Base-by-base conservation (phyloP, 1,140 invertebrate species). In the Ptiloglossa arizonensis region DNA sequence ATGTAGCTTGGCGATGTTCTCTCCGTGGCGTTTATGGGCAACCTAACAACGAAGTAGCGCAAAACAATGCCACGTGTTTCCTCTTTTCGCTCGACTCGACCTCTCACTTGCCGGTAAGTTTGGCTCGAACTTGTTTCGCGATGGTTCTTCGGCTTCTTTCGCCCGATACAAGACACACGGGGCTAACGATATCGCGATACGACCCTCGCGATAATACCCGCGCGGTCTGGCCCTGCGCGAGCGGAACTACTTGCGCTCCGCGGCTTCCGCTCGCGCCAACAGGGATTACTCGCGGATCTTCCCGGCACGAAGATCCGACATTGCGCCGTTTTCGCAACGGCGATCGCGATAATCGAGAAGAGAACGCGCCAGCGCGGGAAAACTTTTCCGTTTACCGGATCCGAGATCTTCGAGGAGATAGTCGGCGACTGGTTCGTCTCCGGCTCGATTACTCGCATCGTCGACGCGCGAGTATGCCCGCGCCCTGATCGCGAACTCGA, bases 41-140 rank as follows among this genome's bases (percentile, higher is more conserved):
- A 69, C 76, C 81, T 84, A 87, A 89, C 89, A 90, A 89, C 83
- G 88, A 90, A 90, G 83, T 89, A 86, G 85, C 74, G 54, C 50
- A 48, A 88, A 87, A 90, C 86, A 90, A 90, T 89, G 70, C 66
- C 56, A 59, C 68, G 80, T 77, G 69, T 67, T 54, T 82, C 54
- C 62, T 66, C 62, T 71, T n/a, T n/a, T 38, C 50, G 29, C 48
- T 24, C n/a, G 29, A 5, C 15, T 44, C 48, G n/a, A n/a, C n/a
- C n/a, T n/a, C n/a, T n/a, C n/a, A n/a, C n/a, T n/a, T n/a, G n/a
- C n/a, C n/a, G n/a, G n/a, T n/a, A n/a, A n/a, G n/a, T n/a, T n/a
- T n/a, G n/a, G n/a, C n/a, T n/a, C n/a, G n/a, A n/a, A n/a, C 32
- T 6, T 35, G 32, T 6, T 35, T 35, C 32, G n/a, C n/a, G n/a